A percentile compares a stretch with the other conserved stretches of the same genome.
phyloP scores from a whole-genome alignment of 64 coral and sea anemone genomes.

The Montipora foliosa region DNA sequence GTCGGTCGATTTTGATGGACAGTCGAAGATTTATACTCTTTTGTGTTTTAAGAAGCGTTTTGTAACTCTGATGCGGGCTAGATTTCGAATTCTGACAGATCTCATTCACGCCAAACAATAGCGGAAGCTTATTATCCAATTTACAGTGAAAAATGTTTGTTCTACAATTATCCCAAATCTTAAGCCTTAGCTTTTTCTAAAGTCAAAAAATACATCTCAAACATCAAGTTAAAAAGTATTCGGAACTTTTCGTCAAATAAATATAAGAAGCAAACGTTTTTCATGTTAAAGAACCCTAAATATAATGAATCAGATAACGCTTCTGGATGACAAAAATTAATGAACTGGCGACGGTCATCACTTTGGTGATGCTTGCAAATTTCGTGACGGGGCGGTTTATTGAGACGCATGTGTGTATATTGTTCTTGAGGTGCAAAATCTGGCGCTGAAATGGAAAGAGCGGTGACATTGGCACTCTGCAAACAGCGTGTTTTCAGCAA shows the following conservation, averaged over 20 bases:
- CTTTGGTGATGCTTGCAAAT: not conserved
- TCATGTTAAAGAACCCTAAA: too few species aligned
- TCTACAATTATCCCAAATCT: slow-evolving; percentile 20
- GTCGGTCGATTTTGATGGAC: slow-evolving; percentile 42
- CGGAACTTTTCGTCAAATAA: not conserved
- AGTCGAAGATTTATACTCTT: not conserved
- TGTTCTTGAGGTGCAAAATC: slow-evolving; percentile 16
- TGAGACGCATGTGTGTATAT: slow-evolving; percentile 37
- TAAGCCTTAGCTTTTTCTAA: not conserved
- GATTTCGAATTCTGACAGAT: not conserved
- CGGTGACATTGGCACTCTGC: not conserved
- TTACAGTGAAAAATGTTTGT: slow-evolving; percentile 48
- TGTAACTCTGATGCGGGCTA: not conserved
- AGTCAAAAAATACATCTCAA: not conserved
- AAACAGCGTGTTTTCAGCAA: slow-evolving; percentile 38
- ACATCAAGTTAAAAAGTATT: not conserved
- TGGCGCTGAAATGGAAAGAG: not conserved
- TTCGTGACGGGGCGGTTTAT: not conserved
- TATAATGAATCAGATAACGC: too few species aligned
- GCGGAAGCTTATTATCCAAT: slow-evolving; percentile 32
- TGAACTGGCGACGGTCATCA: too few species aligned
- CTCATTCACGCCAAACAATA: slow-evolving; percentile 18
- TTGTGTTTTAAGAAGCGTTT: slow-evolving; percentile 16
- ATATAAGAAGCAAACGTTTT: not conserved
- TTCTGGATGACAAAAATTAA: too few species aligned